These are phyloP conservation scores for Argynnis bischoffii DNA, from an alignment of 2,888 invertebrate species.

Conservation along the genomic window DNA sequence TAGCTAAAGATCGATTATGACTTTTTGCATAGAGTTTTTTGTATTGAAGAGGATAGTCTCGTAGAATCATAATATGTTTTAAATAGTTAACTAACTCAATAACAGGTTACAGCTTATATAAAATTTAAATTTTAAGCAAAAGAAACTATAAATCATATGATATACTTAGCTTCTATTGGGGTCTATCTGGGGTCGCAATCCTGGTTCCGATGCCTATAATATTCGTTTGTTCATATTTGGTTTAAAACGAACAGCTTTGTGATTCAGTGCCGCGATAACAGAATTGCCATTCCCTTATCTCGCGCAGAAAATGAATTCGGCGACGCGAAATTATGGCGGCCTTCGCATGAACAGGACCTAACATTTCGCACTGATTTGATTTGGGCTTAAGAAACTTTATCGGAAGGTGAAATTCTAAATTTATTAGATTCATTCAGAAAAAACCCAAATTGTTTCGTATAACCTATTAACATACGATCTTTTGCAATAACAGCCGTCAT, in stretches of 20 bases:
- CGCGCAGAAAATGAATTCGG: constrained; percentile 53
- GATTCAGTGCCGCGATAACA: constrained; percentile 59
- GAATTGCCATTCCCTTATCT: constrained; percentile 64
- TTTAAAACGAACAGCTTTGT: constrained; percentile 67
- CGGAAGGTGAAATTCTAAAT: constrained; percentile 12
- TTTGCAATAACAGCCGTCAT: neutral
- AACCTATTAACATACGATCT: neutral
- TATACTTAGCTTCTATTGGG: constrained; percentile 42
- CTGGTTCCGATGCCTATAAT: constrained; percentile 56
- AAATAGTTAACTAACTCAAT: no score
- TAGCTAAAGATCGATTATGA: no score
- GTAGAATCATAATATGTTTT: no score
- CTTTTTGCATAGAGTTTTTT: no score
- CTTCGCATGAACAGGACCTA: constrained; percentile 44
- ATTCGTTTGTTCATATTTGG: constrained; percentile 64
- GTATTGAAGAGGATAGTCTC: no score
- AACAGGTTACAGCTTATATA: no score
- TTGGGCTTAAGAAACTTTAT: constrained; percentile 25
- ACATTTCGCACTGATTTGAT: constrained; percentile 40
- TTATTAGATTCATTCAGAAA: constrained; percentile 38
- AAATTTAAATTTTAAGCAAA: neutral
- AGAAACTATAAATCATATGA: neutral
- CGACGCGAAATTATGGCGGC: constrained; percentile 44
- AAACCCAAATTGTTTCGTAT: neutral
- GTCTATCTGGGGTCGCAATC: constrained; percentile 61